A percentile compares a stretch with the other conserved stretches of the same genome.
Conservation (phyloP, 2,888 invertebrate species). For the Dorcus hopei region DNA sequence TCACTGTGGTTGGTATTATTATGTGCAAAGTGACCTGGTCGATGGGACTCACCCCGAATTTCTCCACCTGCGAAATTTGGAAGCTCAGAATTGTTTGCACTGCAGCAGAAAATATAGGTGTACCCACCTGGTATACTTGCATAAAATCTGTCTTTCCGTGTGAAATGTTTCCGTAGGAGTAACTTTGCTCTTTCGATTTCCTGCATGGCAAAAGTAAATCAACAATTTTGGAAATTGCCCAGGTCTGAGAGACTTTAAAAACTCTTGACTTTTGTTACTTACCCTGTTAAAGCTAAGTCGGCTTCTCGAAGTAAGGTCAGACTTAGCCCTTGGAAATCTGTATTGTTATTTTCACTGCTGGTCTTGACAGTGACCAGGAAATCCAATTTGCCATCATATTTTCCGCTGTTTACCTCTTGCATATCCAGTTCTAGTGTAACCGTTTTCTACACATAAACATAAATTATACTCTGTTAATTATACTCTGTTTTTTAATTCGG, state of each 20-base stretch:
- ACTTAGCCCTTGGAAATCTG: not conserved
- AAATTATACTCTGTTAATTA: not conserved
- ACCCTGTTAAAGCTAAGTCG: constrained; percentile 47
- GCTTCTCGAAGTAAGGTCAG: constrained; percentile 34
- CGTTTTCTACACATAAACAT: constrained; percentile 27
- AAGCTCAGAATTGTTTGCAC: not conserved
- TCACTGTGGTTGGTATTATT: constrained; percentile 38
- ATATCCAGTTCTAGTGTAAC: constrained; percentile 37
- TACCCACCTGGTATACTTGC: constrained; percentile 36
- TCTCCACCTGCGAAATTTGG: constrained; percentile 17
- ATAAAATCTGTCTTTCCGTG: constrained; percentile 32
- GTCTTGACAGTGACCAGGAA: constrained; percentile 39
- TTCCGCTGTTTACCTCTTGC: constrained; percentile 32
- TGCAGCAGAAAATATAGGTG: not conserved
- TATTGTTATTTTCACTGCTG: constrained; percentile 41
- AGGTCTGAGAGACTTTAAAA: not conserved
- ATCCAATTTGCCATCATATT: constrained; percentile 25
- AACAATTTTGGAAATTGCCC: not conserved
- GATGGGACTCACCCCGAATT: constrained; percentile 47
- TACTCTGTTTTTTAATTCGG: no score
- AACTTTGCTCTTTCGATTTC: constrained; percentile 42
- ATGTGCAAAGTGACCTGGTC: constrained; percentile 40
- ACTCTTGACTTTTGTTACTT: constrained; percentile 18
- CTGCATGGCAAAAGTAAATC: constrained; percentile 27
- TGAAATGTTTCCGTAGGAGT: constrained; percentile 37